Evolutionary conservation across 2,797 vertebrate species (phyloP), one percentile per base, ranked within the genome.

Genomic region (Brachyrhaphis roseni): DNA sequence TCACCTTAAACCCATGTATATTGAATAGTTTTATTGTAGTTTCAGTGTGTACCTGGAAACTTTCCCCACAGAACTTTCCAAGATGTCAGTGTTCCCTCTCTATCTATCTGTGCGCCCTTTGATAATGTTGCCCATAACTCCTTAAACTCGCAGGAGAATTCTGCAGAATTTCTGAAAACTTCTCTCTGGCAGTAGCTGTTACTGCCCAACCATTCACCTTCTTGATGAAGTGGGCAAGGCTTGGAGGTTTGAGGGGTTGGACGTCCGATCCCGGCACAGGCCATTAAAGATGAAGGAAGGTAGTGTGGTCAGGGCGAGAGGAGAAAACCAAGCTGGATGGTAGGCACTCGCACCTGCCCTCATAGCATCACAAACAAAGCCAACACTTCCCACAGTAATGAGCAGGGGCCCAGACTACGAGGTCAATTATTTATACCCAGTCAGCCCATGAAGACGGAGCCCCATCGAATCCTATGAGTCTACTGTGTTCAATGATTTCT

Each of bases 381-480:
- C 92, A 92, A 95, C 93, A 94, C 94, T 95, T 94, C 92, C 90
- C 84, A 84, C 92, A 92, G 94, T 96, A 96, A 96, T 96, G 95
- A 96, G 95, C 92, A 79, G 86, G 91, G 90, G 93, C 91, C 91
- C 88, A 85, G 95, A 94, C 94, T 93, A 92, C 78, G 71, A 87
- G 94, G 94, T 96, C 95, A 96, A 96, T 96, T 96, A 96, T 96
- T 96, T 94, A 96, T 96, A 91, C 72, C 70, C 79, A 94, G 93
- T 95, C 95, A 93, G 91, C 92, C 91, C 92, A 94, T 94, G 95
- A 91, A 87, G 91, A 87, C 82, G 77, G 85, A 86, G 90, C 91
- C 84, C 90, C 86, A 84, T 90, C 46, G 78, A 92, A 91, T 92
- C 87, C 64, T 76, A 85, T 86, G 87, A 82, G 83, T 88, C 91